Evolutionary conservation across 2,888 invertebrate species (phyloP), one percentile per base, ranked within the genome.

Genomic region (Folsomia manolachei): DNA sequence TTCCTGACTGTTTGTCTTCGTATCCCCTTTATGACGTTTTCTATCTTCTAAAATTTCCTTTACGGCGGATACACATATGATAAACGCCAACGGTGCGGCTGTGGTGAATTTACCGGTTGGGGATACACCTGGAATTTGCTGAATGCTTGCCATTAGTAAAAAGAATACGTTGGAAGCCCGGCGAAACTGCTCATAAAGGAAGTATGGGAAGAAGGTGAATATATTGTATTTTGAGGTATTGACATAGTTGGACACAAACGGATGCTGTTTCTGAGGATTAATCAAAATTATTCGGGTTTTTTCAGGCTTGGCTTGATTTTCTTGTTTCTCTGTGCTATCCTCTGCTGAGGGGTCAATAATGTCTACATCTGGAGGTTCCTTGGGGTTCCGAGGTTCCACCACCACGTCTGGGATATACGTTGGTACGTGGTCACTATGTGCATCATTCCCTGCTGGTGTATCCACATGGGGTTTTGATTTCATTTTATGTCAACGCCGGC

Each of bases 121-220:
- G 11, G 64, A 64, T 9, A 64, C 64, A 18, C 9, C 65, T 7
- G 19, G 23, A 21, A 66, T 66, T 51, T 51, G 52, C 23, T 66
- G 51, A n/a, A 66, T 39, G 24, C n/a, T 2, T 4, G 24, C 21
- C 7, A 52, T 66, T 1, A 4, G 1, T 23, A 52, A n/a, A 39
- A 66, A 66, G 65, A 51, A 66, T 7, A 66, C 19, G 65, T 66
- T 66, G 9, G 65, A 39, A 2, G 11, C 27, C 39, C 65, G 19
- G 23, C 65, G 65, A 66, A 66, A 66, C 52, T 52, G 65, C 23
- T 66, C 65, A 21, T 39, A 66, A 2, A 66, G 24, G 21, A 51
- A 51, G 2, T 23, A 23, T 4, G 52, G 52, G 23, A 66, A 2
- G 24, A 66, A 66, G 4, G 65, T 23, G 19, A n/a, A 51, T 11